Conservation (phyloP, 2,113 vertebrate species). For the Lethenteron reissneri region DNA sequence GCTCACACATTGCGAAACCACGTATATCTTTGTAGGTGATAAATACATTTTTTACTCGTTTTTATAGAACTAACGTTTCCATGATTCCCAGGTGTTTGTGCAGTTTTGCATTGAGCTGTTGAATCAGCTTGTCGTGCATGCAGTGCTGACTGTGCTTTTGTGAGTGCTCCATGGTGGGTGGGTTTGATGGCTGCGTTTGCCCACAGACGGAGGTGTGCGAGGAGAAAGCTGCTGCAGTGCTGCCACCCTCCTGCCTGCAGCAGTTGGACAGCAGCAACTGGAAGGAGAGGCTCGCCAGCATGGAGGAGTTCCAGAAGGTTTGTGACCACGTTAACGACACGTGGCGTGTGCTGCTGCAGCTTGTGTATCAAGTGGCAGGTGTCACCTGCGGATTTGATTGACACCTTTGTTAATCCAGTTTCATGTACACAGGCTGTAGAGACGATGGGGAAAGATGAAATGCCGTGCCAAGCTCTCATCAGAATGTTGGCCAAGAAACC, state of each 20-base stretch:
- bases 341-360: neutral
- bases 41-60: no score
- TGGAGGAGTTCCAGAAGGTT: conserved; percentile 95
- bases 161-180: no score
- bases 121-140: no score
- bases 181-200: conserved; percentile 10
- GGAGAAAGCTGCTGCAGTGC: conserved; percentile 57
- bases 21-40: no score
- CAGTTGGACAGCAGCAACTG: conserved; percentile 72
- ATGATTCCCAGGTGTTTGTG: no score
- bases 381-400: neutral
- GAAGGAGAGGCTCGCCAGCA: conserved; percentile 89
- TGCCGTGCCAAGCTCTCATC: conserved; percentile 87
- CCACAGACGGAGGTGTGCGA: conserved; percentile 61
- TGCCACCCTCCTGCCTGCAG: conserved; percentile 64
- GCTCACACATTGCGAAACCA: no score
- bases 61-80: no score
- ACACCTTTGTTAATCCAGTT: neutral
- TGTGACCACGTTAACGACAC: neutral
- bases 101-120: no score
- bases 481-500: conserved; percentile 93
- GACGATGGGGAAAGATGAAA: conserved; percentile 49
- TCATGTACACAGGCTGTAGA: conserved; percentile 46
- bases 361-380: neutral
- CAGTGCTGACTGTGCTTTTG: conserved; percentile 5